Evolutionary conservation across 2,797 vertebrate genomes (phyloP).

Genomic region (Sebastes itinus): DNA sequence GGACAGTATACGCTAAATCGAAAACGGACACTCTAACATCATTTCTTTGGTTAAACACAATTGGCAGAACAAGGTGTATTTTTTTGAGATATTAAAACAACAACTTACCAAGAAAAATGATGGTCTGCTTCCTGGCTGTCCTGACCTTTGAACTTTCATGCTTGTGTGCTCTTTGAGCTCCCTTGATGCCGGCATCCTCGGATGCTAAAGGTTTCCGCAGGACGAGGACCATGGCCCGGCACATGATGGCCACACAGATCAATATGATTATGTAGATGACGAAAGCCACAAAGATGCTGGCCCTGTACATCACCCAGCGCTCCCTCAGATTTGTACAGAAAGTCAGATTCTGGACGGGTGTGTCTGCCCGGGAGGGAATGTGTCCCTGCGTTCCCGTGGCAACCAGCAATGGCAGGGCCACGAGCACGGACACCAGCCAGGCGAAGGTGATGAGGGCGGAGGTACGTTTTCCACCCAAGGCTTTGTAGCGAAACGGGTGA

Average conservation of each 20-base stretch:
- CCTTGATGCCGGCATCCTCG: not conserved
- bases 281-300: conserved; percentile 89
- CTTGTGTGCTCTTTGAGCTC: conserved; percentile 32
- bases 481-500: conserved; percentile 91
- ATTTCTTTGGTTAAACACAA: not conserved
- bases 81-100: not conserved
- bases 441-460: conserved; percentile 87
- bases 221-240: conserved; percentile 88
- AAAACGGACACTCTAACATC: not conserved
- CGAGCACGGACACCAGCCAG: conserved; percentile 86
- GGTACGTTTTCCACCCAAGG: conserved; percentile 74
- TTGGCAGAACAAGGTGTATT: not conserved
- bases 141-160: conserved; percentile 80
- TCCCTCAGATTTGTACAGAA: conserved; percentile 91
- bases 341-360: conserved; percentile 82
- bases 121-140: conserved; percentile 90
- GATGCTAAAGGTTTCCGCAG: conserved; percentile 76
- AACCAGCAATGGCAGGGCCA: conserved; percentile 89
- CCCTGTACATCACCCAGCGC: conserved; percentile 87
- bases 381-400: conserved; percentile 89
- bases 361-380: not conserved
- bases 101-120: conserved; percentile 91
- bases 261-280: conserved; percentile 88
- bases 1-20: not conserved
- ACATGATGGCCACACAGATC: conserved; percentile 89